Evolutionary conservation across 2,113 vertebrate genomes (phyloP).

Genomic region (Saccopteryx bilineata): DNA sequence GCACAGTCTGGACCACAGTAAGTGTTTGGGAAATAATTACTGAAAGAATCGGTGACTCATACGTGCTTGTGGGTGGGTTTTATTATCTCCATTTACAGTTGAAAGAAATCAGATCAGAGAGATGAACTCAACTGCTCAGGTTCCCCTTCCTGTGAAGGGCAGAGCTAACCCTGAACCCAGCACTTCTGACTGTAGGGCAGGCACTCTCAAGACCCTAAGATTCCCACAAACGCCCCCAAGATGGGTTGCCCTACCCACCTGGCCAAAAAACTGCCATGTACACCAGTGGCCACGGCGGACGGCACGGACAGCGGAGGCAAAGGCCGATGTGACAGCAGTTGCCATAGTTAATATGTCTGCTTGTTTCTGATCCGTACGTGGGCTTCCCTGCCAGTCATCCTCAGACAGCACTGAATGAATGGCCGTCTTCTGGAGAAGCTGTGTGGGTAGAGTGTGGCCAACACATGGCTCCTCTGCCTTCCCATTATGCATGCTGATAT

Average conservation of each 20-base stretch:
- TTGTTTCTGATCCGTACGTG: background rate
- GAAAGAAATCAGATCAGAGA: background rate
- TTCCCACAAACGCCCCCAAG: background rate
- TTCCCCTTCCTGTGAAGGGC: background rate
- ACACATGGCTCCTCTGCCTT: constrained; percentile 48
- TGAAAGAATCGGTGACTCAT: background rate
- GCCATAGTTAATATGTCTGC: background rate
- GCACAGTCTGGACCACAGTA: background rate
- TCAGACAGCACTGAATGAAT: accelerated
- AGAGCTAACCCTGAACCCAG: background rate
- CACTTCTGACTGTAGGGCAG: background rate
- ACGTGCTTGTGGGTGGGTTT: background rate
- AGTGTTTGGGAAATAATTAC: background rate
- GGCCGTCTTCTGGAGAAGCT: background rate
- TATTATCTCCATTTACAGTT: background rate
- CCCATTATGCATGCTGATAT: constrained; percentile 13
- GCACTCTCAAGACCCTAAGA: background rate
- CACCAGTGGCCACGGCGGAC: background rate
- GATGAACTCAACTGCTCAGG: background rate
- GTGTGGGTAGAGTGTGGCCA: constrained; percentile 33
- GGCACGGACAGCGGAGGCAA: background rate
- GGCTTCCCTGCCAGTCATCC: constrained; percentile 14
- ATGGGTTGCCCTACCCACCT: background rate
- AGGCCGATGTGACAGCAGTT: background rate
- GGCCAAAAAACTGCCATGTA: background rate